Evolutionary conservation across 2,888 invertebrate species (phyloP).

Genomic region (Dione vanillae): DNA sequence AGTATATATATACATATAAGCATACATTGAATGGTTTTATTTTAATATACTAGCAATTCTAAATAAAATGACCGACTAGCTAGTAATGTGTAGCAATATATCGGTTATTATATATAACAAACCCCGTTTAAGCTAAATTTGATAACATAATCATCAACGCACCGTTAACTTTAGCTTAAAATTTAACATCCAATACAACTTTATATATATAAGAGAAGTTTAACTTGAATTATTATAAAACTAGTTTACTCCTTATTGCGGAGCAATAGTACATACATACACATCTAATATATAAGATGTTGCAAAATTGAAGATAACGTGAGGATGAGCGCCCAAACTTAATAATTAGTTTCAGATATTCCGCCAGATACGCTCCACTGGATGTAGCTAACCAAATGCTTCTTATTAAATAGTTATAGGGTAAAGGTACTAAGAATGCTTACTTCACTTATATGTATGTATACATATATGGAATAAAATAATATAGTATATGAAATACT

Average conservation of each 20-base stretch:
- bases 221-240: conserved; percentile 6
- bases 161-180: not conserved
- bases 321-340: conserved; percentile 30
- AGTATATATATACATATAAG: too few species aligned
- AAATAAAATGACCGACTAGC: too few species aligned
- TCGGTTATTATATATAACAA: too few species aligned
- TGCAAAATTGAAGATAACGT: conserved; percentile 33
- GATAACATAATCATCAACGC: not conserved
- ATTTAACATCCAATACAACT: conserved; percentile 13
- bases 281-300: not conserved
- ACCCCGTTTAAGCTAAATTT: not conserved
- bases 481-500: too few species aligned
- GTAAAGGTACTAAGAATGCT: not conserved
- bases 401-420: conserved; percentile 14
- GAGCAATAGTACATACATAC: conserved; percentile 6
- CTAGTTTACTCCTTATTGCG: conserved; percentile 9
- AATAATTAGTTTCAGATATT: conserved; percentile 43
- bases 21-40: too few species aligned
- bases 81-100: too few species aligned
- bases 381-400: conserved; percentile 9
- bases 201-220: conserved; percentile 5
- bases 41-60: too few species aligned
- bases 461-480: too few species aligned
- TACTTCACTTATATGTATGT: not conserved
- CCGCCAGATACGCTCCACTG: conserved; percentile 28